phyloP scores from a whole-genome alignment of 2,113 vertebrate species.

The Pheucticus melanocephalus region DNA sequence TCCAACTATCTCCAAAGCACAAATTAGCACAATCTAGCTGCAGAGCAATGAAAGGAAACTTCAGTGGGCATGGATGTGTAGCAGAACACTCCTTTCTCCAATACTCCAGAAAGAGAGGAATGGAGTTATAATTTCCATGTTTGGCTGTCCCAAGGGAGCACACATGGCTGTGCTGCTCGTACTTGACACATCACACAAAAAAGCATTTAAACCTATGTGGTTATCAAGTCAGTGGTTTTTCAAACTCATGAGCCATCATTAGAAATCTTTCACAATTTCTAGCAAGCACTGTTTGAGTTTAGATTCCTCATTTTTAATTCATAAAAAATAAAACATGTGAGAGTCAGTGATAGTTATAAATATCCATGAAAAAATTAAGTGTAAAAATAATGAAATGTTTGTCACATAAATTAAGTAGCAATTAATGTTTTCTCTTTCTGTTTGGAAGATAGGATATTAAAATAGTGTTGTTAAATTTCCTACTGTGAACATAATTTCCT shows the following conservation, averaged over 20 bases:
- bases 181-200: neutral
- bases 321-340: slow-evolving; percentile 16
- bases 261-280: slow-evolving; percentile 58
- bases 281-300: slow-evolving; percentile 50
- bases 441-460: slow-evolving; percentile 70
- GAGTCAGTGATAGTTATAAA: slow-evolving; percentile 56
- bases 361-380: slow-evolving; percentile 68
- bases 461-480: slow-evolving; percentile 72
- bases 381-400: slow-evolving; percentile 73
- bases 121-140: neutral
- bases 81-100: neutral
- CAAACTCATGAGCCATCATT: slow-evolving; percentile 52
- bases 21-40: neutral
- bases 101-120: neutral
- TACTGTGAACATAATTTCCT: slow-evolving; percentile 84
- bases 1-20: neutral
- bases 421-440: slow-evolving; percentile 72
- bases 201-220: neutral
- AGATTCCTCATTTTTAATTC: slow-evolving; percentile 49
- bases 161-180: neutral
- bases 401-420: slow-evolving; percentile 76
- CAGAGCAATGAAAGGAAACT: neutral
- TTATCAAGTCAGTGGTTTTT: slow-evolving; percentile 57
- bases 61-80: neutral
- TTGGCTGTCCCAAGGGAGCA: neutral